Evolutionary conservation across 2,888 invertebrate species (phyloP).

Genomic region (Lacanobia oleracea): DNA sequence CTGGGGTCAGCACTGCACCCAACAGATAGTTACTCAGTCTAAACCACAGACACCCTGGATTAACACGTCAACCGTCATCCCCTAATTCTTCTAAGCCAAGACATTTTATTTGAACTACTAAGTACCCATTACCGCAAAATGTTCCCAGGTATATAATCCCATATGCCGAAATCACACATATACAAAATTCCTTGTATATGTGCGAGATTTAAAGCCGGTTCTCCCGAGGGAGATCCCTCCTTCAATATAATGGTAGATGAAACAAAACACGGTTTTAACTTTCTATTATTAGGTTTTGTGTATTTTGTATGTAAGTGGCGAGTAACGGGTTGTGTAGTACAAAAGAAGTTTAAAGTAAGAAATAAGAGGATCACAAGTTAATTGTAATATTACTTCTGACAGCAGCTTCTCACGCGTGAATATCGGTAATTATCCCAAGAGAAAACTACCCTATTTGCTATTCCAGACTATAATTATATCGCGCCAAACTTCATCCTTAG

Average conservation of each 20-base stretch:
- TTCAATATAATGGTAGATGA: constrained; percentile 70
- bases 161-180: constrained; percentile 61
- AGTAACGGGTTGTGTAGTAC: neutral
- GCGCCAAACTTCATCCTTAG: too few relatives aligned
- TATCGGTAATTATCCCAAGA: too few relatives aligned
- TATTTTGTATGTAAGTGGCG: neutral
- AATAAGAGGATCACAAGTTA: neutral
- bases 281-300: constrained; percentile 59
- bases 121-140: constrained; percentile 53
- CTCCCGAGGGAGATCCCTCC: constrained; percentile 71
- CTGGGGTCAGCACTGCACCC: constrained; percentile 23
- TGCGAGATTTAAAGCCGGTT: constrained; percentile 65
- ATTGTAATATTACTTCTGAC: neutral
- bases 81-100: constrained; percentile 42
- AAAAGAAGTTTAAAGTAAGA: neutral
- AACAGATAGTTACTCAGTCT: constrained; percentile 31
- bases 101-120: constrained; percentile 61
- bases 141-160: constrained; percentile 61
- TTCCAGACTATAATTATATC: too few relatives aligned
- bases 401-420: too few relatives aligned
- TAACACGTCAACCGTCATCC: constrained; percentile 47
- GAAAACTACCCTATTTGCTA: too few relatives aligned
- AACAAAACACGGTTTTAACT: constrained; percentile 63
- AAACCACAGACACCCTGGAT: constrained; percentile 37
- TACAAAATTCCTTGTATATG: constrained; percentile 51